Base-by-base conservation (phyloP, 2,797 vertebrate species). In the Erethizon dorsatum region DNA sequence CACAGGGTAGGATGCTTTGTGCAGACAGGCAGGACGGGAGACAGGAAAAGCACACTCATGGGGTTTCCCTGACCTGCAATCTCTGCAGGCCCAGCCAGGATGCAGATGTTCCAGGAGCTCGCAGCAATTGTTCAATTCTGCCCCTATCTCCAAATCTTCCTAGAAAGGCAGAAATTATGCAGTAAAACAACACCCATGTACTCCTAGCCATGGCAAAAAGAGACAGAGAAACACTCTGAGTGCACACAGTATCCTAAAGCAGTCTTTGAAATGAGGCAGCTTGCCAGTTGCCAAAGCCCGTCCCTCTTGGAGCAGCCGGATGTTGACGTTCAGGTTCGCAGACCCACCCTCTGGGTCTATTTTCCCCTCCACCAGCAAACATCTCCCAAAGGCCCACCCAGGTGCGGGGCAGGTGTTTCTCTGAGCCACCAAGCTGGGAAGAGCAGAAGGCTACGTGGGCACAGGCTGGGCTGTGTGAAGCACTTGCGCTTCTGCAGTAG, bases 21-120 rank as follows among this genome's bases (percentile, higher is more conserved):
- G 1, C 28, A 5, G 22, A 47, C 31, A 45, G 22, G 13, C 33
- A 31, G 28, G 83, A 14, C 26, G 50, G 57, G 31, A 59, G 28
- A 50, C 3, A 0, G 67, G 6, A 28, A 26, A 33, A 4, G 15
- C 33, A 1, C 0, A 0, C 10, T 7, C 0, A 5, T 18, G 28
- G 33, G 1, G 1, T 54, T 22, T 12, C 3, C 5, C 47, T 47
- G 28, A 11, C 0, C 0, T 2, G 57, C 1, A 2, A 24, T 57
- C 3, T 0, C 11, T 28, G 33, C 6, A 11, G 61, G 37, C 67
- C 41, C 15, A 2, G 1, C 56, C 0, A 0, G 24, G 37, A 37
- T 20, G 26, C 0, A 1, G 22, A 0, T 5, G 41, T 61, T 6
- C 31, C 18, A 7, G 9, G 73, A 79, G 37, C 63, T 86, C 5